Conservation (phyloP, 2,113 vertebrate species). For the Scortum barcoo region DNA sequence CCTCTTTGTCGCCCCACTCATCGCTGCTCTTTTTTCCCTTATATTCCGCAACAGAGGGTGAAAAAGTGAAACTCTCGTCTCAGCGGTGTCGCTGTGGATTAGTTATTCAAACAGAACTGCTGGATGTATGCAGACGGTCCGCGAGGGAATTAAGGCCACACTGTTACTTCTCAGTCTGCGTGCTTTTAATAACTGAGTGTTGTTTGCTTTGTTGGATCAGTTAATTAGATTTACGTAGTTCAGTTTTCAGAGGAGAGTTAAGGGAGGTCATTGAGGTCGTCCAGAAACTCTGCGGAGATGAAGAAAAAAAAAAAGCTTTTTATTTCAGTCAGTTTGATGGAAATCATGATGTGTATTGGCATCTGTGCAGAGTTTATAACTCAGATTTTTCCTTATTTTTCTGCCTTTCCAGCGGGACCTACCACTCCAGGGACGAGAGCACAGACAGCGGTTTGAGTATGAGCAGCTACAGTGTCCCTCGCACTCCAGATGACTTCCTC, state of each 20-base stretch:
- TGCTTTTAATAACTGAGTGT: slow-evolving; percentile 31
- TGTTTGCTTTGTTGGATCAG: slow-evolving; percentile 27
- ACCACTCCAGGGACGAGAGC: slow-evolving; percentile 98
- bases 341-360: not conserved
- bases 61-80: slow-evolving; percentile 19
- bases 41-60: slow-evolving; percentile 1
- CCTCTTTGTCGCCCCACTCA: slow-evolving; percentile 57
- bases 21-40: slow-evolving; percentile 59
- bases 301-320: not conserved
- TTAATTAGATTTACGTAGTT: slow-evolving; percentile 37
- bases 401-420: slow-evolving; percentile 90
- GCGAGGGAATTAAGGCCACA: slow-evolving; percentile 18
- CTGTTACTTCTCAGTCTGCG: slow-evolving; percentile 30
- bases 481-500: slow-evolving; percentile 98
- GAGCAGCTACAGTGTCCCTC: slow-evolving; percentile 99
- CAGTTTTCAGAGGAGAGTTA: slow-evolving; percentile 18
- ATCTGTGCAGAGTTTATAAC: not conserved
- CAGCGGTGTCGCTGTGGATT: slow-evolving; percentile 17
- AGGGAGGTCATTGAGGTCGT: slow-evolving; percentile 12
- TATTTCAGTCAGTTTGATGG: not conserved
- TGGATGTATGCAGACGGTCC: slow-evolving; percentile 20
- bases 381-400: not conserved
- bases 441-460: slow-evolving; percentile 98
- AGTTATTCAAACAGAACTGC: not conserved
- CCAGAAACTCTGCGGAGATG: not conserved